A percentile compares a stretch with the other conserved stretches of the same genome.
phyloP scores from a whole-genome alignment of 2,113 vertebrate species.

The Pollachius pollachius region DNA sequence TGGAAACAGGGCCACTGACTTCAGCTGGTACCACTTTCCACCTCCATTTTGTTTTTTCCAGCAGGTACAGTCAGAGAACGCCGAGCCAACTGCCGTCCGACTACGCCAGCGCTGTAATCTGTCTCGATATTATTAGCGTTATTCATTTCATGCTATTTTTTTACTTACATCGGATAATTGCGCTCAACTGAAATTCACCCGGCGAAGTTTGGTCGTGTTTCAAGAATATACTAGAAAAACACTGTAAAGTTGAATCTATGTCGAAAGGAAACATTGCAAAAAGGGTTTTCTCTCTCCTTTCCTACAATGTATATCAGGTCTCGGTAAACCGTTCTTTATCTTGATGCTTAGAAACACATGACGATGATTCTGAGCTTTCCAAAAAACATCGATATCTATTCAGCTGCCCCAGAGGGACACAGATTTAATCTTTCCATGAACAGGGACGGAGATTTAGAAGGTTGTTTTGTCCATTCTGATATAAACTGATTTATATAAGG shows the following conservation, averaged over 20 bases:
- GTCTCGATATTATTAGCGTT: neutral
- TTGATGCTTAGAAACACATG: too few species aligned
- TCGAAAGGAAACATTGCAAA: too few species aligned
- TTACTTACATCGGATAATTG: neutral
- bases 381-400: too few species aligned
- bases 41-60: slow-evolving; percentile 13
- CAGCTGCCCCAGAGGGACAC: neutral
- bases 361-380: too few species aligned
- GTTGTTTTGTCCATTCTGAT: neutral
- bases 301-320: too few species aligned
- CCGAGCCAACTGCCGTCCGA: neutral
- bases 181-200: too few species aligned
- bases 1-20: neutral
- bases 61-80: slow-evolving; percentile 15
- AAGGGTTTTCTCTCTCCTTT: too few species aligned
- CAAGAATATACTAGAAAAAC: too few species aligned
- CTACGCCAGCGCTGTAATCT: too few species aligned
- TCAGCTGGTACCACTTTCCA: slow-evolving; percentile 58
- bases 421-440: slow-evolving; percentile 29
- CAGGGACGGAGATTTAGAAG: neutral
- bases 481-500: neutral
- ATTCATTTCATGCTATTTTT: neutral
- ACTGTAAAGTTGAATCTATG: too few species aligned
- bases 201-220: too few species aligned
- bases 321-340: too few species aligned